Conservation (phyloP, 2,797 vertebrate genomes). For the Carcharodon carcharias region DNA sequence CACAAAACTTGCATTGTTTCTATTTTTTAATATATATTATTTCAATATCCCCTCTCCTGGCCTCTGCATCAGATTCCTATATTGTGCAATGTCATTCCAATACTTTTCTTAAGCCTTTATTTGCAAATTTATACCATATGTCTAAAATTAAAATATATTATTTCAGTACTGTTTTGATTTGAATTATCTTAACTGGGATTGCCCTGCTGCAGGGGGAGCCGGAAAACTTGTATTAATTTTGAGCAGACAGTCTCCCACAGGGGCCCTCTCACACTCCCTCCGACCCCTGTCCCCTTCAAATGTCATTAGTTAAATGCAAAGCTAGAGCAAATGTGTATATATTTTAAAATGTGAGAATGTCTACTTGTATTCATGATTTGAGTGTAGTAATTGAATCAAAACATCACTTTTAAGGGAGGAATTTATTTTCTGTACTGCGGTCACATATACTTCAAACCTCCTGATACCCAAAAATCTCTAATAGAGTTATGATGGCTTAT, state of each 20-base stretch:
- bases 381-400: background rate
- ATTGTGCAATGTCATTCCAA: background rate
- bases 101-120: background rate
- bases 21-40: background rate
- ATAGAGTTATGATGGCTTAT: background rate
- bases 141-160: slow-evolving; percentile 14
- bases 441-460: background rate
- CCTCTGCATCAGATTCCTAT: background rate
- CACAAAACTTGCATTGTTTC: background rate
- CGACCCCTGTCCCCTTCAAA: background rate
- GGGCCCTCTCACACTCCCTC: background rate
- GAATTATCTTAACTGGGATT: slow-evolving; percentile 14
- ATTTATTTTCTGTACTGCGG: background rate
- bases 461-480: background rate
- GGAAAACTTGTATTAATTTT: background rate
- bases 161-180: slow-evolving; percentile 23
- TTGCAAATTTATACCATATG: background rate
- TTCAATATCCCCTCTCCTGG: background rate
- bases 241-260: slow-evolving; percentile 17
- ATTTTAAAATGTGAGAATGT: background rate
- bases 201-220: background rate
- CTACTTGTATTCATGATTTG: background rate
- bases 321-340: background rate
- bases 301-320: background rate
- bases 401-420: background rate